phyloP scores from a whole-genome alignment of 2,113 vertebrate species.

The Pardalotus punctatus region DNA sequence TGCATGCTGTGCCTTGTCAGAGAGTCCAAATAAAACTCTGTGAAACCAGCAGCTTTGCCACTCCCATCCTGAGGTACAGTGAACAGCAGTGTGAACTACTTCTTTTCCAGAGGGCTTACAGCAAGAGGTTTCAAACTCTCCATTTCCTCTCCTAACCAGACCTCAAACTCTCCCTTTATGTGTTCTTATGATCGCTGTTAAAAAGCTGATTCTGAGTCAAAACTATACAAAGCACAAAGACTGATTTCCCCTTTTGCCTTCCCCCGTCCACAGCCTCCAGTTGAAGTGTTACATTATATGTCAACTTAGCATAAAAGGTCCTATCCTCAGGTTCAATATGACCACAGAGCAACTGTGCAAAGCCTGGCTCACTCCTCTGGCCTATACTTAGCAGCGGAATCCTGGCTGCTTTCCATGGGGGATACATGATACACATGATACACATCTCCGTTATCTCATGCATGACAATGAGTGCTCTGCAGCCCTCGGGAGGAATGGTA shows the following conservation, averaged over 20 bases:
- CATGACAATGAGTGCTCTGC: constrained; percentile 18
- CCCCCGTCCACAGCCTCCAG: fast-evolving
- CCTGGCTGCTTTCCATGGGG: background rate
- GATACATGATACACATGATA: constrained; percentile 25
- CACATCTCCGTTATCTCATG: constrained; percentile 22
- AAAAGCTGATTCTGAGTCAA: background rate
- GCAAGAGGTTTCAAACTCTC: background rate
- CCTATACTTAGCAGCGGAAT: constrained; percentile 65
- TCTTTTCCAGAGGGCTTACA: background rate
- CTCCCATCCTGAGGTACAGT: background rate
- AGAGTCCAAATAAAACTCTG: background rate
- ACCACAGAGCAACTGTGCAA: constrained; percentile 28
- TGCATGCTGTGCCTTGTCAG: background rate
- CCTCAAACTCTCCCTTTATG: background rate
- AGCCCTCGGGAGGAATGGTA: background rate
- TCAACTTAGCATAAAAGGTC: background rate
- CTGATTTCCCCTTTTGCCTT: background rate
- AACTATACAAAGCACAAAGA: background rate
- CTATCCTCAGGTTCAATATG: background rate
- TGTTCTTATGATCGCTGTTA: background rate
- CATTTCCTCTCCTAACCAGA: background rate
- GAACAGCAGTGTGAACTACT: background rate
- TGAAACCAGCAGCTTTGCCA: background rate
- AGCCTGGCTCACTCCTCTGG: background rate
- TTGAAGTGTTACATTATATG: background rate